Evolutionary conservation across 2,797 vertebrate genomes (phyloP), one percentile per base, ranked within the genome.

Genomic region (Amblyopsis hoosieri): DNA sequence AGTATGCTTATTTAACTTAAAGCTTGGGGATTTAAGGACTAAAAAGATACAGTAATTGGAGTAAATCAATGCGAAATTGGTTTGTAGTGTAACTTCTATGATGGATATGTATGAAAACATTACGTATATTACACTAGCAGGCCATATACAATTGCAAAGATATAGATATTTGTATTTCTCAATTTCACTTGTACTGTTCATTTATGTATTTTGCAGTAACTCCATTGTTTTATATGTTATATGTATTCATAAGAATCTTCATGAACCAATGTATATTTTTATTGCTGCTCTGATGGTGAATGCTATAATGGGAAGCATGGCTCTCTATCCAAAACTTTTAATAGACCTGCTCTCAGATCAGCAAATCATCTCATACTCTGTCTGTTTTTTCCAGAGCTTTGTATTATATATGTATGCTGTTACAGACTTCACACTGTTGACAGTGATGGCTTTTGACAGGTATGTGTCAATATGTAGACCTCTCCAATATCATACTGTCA

Each of bases 201-300:
- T 82, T 33, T 11, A 84, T 1, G 80, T 83, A 10, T 14, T 87
- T 1, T 72, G 5, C 42, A 51, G 54, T 56, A 87, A 86, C 33
- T 13, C 4, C 10, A 64, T 52, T 1, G 69, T 87, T 12, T 17
- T 86, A 1, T 74, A 29, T 7, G 10, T 86, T 0, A 80, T 17
- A 17, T 17, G 17, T 17, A 59, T 17, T 17, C 75, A 87, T 33
- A 42, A 7, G 37, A 69, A 56, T 58, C 80, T 85, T 12, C 83
- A 87, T 55, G 66, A 84, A 31, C 82, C 85, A 0, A 85, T 87
- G 85, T 87, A 85, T 6, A 37, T 56, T 15, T 72, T 76, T 11
- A 62, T 72, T 12, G 19, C 54, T 52, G 74, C 74, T 19, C 56
- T 76, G 46, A 52, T 72, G 7, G 47, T 33, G 3, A 69, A 0